Evolutionary conservation across 2,797 vertebrate species (phyloP).

Genomic region (Phrynocephalus vlangalii): DNA sequence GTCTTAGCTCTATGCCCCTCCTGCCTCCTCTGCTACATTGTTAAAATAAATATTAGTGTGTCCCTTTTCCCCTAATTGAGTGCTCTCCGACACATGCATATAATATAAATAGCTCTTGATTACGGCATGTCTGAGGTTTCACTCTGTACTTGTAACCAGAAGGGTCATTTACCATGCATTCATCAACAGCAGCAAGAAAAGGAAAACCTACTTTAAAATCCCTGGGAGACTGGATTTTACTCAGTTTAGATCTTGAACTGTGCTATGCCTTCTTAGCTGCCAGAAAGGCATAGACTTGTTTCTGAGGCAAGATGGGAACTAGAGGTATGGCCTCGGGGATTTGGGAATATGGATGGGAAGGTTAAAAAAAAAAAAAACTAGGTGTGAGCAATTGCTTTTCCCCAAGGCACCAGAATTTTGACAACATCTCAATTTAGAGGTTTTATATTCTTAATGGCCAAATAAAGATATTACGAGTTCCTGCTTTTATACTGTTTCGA

Average conservation of each 20-base stretch:
- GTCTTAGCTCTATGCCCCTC: neutral
- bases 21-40: neutral
- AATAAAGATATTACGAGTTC: too few relatives aligned
- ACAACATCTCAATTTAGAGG: too few relatives aligned
- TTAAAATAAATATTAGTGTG: conserved; percentile 40
- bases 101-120: conserved; percentile 37
- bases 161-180: conserved; percentile 4
- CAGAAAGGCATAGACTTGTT: neutral
- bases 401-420: too few relatives aligned
- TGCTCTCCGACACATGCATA: conserved; percentile 12
- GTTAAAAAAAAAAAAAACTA: neutral
- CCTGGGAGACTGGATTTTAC: neutral
- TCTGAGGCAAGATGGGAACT: neutral
- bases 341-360: neutral
- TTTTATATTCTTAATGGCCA: too few relatives aligned
- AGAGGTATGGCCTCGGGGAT: neutral
- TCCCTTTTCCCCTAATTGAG: conserved; percentile 20
- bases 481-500: too few relatives aligned
- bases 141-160: neutral
- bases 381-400: too few relatives aligned
- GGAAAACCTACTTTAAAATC: neutral
- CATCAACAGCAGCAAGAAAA: neutral
- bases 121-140: conserved; percentile 6
- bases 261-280: neutral
- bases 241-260: neutral